Conservation (phyloP, 2,113 vertebrate genomes). For the Caranx melampygus region DNA sequence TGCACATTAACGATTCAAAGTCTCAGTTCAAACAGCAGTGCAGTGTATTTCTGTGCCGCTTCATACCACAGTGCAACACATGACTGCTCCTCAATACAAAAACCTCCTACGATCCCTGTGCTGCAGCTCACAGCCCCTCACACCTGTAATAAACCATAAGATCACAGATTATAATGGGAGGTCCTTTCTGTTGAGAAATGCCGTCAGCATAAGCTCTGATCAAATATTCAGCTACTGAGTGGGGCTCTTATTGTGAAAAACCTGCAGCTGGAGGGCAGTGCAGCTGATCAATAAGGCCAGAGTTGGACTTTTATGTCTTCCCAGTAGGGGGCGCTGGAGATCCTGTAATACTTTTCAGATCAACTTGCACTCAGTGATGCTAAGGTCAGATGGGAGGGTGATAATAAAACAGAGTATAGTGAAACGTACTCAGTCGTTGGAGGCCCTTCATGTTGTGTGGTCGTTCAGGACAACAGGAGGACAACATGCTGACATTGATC, state of each 20-base stretch:
- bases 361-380: background rate
- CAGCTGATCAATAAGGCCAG: background rate
- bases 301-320: conserved; percentile 52
- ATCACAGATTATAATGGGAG: conserved; percentile 12
- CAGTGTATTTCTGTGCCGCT: conserved; percentile 22
- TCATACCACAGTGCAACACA: conserved; percentile 8
- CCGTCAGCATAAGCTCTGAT: background rate
- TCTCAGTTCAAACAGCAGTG: conserved; percentile 6
- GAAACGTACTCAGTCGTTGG: too few species aligned
- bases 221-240: conserved; percentile 43
- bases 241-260: conserved; percentile 35
- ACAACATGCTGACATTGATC: too few species aligned
- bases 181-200: conserved; percentile 3
- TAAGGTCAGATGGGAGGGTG: too few species aligned
- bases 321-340: conserved; percentile 60
- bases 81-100: background rate
- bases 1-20: conserved; percentile 16
- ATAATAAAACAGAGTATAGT: too few species aligned
- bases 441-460: too few species aligned
- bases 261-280: conserved; percentile 43
- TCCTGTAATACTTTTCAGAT: too few species aligned
- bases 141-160: conserved; percentile 13
- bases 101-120: background rate
- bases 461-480: too few species aligned
- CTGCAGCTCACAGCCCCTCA: background rate